A percentile compares a stretch with the other conserved stretches of the same genome.
Conservation (phyloP, 2,797 vertebrate genomes). For the Sylvilagus floridanus region DNA sequence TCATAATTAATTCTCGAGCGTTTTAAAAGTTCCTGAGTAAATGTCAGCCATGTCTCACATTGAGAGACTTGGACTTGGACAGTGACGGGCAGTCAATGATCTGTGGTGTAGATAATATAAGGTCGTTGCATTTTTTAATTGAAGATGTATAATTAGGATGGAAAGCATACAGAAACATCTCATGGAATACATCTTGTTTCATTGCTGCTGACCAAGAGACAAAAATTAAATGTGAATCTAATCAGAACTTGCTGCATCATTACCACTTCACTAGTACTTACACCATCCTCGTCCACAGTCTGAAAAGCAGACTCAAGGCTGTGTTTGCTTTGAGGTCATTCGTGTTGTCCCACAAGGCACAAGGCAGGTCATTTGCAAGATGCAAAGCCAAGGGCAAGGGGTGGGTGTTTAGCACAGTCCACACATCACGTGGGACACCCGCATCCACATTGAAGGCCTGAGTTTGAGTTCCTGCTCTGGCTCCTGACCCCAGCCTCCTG, state of each 20-base stretch:
- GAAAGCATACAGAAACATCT: conserved; percentile 41
- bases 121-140: conserved; percentile 19
- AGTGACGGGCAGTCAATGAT: conserved; percentile 27
- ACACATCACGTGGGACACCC: too few relatives aligned
- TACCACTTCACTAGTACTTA: conserved; percentile 5
- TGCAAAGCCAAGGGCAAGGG: background rate
- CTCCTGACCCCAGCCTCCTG: too few relatives aligned
- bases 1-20: conserved; percentile 62
- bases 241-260: conserved; percentile 26
- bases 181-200: background rate
- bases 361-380: background rate
- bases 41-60: conserved; percentile 58
- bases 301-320: background rate
- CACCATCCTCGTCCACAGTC: background rate
- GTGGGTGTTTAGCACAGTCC: too few relatives aligned
- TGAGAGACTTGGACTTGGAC: background rate
- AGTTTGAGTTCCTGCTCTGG: too few relatives aligned
- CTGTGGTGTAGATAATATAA: background rate
- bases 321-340: background rate
- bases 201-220: background rate
- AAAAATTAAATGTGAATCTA: background rate
- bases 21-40: conserved; percentile 77
- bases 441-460: too few relatives aligned
- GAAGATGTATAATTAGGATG: conserved; percentile 58
- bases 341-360: background rate